Conservation (phyloP, 2,797 vertebrate species). For the Danionella dracula region DNA sequence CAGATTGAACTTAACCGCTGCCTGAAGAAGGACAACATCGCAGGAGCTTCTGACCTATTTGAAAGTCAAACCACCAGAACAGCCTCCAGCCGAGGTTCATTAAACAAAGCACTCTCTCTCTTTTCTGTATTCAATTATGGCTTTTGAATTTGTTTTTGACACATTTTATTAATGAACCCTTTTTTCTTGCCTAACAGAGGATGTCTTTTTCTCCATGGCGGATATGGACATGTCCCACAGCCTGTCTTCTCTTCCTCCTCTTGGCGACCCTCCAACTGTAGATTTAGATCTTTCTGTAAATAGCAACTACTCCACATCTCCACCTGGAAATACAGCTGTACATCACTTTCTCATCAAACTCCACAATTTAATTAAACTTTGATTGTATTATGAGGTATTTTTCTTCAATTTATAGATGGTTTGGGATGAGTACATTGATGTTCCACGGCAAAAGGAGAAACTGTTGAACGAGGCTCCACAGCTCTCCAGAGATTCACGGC, state of each 20-base stretch:
- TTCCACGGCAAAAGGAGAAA: constrained; percentile 77
- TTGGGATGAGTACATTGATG: constrained; percentile 92
- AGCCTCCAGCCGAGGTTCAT: constrained; percentile 88
- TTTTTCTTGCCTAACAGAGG: constrained; percentile 67
- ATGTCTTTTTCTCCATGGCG: constrained; percentile 99
- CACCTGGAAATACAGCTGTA: constrained; percentile 81
- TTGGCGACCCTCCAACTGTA: constrained; percentile 92
- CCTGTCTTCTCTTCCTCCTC: constrained; percentile 90
- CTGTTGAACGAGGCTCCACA: constrained; percentile 63
- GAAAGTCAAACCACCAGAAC: constrained; percentile 87
- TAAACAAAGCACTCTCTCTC: constrained; percentile 4
- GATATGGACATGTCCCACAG: constrained; percentile 99
- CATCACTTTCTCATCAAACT: constrained; percentile 41
- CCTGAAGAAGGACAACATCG: constrained; percentile 83
- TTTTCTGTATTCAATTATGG: neutral
- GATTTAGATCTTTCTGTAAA: constrained; percentile 93
- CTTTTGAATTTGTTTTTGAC: neutral
- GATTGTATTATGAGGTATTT: too few relatives aligned
- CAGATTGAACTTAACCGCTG: constrained; percentile 95
- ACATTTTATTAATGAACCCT: neutral
- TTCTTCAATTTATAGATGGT: constrained; percentile 59
- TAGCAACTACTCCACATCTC: constrained; percentile 88
- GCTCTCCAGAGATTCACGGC: constrained; percentile 62
- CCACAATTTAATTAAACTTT: too few relatives aligned
- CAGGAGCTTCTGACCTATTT: constrained; percentile 79